Percentiles rank a stretch among this genome's conserved stretches.
These are phyloP conservation scores for Tauraco erythrolophus DNA, from an alignment of 2,113 vertebrate species.

Conservation along the genomic window DNA sequence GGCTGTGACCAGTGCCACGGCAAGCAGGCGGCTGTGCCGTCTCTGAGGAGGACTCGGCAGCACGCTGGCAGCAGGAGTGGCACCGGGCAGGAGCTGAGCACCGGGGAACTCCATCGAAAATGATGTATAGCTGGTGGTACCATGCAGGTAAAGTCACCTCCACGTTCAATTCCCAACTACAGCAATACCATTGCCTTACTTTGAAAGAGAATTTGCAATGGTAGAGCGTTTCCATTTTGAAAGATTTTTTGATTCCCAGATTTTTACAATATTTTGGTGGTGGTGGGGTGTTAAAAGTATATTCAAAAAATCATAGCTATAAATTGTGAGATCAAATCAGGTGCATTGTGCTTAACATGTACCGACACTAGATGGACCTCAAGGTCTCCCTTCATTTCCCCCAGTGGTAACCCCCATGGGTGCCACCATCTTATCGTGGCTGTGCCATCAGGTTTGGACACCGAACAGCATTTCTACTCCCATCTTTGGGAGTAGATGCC, in stretches of 20 bases:
- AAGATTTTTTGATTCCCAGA: background rate
- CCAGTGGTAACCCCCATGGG: rapidly evolving
- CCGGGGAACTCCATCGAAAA: rapidly evolving
- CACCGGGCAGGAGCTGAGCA: rapidly evolving
- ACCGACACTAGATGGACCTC: background rate
- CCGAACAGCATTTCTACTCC: background rate
- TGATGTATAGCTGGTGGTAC: rapidly evolving
- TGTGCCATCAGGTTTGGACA: background rate
- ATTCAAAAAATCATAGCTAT: background rate
- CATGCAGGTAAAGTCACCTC: background rate
- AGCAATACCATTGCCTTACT: background rate
- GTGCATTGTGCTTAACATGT: background rate
- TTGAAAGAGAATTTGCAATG: background rate
- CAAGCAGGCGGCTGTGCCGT: background rate
- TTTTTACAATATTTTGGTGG: background rate
- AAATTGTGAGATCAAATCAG: background rate
- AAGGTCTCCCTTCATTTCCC: background rate
- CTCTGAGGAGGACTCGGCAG: background rate
- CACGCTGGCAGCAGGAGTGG: background rate
- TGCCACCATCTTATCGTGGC: rapidly evolving
- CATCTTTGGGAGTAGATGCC: background rate
- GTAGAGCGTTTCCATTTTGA: background rate
- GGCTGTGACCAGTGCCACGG: rapidly evolving
- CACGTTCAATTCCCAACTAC: too few species aligned
- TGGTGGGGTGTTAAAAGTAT: background rate